A percentile compares a stretch with the other conserved stretches of the same genome.
Evolutionary conservation across 2,888 invertebrate genomes (phyloP).

Genomic region (Sisyra terminalis): DNA sequence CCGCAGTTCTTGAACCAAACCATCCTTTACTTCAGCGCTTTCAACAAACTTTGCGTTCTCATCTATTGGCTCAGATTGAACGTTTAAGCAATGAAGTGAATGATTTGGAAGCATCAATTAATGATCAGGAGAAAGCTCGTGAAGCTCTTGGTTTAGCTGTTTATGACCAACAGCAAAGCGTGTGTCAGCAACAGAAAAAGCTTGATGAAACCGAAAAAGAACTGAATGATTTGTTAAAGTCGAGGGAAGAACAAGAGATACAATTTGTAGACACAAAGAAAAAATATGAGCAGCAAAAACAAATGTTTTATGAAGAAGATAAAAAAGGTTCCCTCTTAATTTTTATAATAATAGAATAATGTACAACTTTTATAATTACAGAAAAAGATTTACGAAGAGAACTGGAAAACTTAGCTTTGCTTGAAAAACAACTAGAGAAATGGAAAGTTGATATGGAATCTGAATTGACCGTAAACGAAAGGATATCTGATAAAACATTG

Average conservation of each 20-base stretch:
- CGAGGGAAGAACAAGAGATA: slow-evolving; percentile 33
- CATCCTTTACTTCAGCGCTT: slow-evolving; percentile 60
- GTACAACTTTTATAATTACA: slow-evolving; percentile 17
- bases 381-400: slow-evolving; percentile 39
- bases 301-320: slow-evolving; percentile 29
- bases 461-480: slow-evolving; percentile 41
- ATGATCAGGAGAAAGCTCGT: slow-evolving; percentile 32
- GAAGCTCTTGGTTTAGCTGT: slow-evolving; percentile 39
- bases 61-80: slow-evolving; percentile 45
- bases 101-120: slow-evolving; percentile 33
- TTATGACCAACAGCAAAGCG: slow-evolving; percentile 44
- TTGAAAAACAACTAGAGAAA: slow-evolving; percentile 37
- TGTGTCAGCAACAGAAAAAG: slow-evolving; percentile 31
- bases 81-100: slow-evolving; percentile 47
- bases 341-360: neutral
- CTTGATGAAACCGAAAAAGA: slow-evolving; percentile 38
- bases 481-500: slow-evolving; percentile 45
- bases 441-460: slow-evolving; percentile 49
- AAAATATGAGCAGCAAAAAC: slow-evolving; percentile 28
- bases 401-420: slow-evolving; percentile 35
- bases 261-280: slow-evolving; percentile 30
- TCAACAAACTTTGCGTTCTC: slow-evolving; percentile 48
- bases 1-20: slow-evolving; percentile 41
- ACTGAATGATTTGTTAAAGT: slow-evolving; percentile 30
- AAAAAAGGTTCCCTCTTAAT: slow-evolving; percentile 26